Base-by-base conservation (phyloP, 2,113 vertebrate genomes). In the Stegastes partitus region DNA sequence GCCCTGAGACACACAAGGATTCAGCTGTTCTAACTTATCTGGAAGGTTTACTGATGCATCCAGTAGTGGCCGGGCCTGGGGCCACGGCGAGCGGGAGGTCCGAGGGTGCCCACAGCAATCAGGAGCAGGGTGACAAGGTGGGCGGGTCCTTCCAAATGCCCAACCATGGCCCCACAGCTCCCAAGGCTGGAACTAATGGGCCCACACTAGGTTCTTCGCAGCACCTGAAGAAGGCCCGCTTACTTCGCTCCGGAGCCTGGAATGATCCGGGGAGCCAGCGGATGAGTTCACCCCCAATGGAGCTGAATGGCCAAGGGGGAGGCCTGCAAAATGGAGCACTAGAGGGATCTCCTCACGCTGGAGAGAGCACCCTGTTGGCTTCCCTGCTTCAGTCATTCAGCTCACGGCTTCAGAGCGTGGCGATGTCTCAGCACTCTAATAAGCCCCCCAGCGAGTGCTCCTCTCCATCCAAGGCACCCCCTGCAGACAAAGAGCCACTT, bases 41-140 rank as follows among this genome's bases (percentile, higher is more conserved):
- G 95, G 98, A 99, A 94, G 98, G 98, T 96, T 98, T 99, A 97
- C 97, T 99, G 96, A 99, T 99, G 98, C 98, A 99, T 98, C 97
- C 98, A 92, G 96, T 97, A 93, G 96, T 96, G 85, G 96, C 96
- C 93, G 97, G 96, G 92, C 96, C 97, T 91, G 95, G 95, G 92
- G 96, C 96, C 94, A 94, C 95, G 74, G 84, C 96, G 82, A 96
- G 96, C 86, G 95, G 95, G 90, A 96, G 95, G 88, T 95, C 96
- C 53, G 94, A 95, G 84, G 87, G 95, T 87, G 95, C 94, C 86
- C 95, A 87, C 79, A 93, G 93, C 92, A 95, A 94, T 80, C 96
- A 96, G 65, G 96, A 97, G 89, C 96, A 96, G 88, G 95, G 94
- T 67, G 95, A 96, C 73, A 95, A 95, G 81, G 89, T 94, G 79